phyloP scores from a whole-genome alignment of 1,140 invertebrate genomes.

The Sminthurides bifidus region DNA sequence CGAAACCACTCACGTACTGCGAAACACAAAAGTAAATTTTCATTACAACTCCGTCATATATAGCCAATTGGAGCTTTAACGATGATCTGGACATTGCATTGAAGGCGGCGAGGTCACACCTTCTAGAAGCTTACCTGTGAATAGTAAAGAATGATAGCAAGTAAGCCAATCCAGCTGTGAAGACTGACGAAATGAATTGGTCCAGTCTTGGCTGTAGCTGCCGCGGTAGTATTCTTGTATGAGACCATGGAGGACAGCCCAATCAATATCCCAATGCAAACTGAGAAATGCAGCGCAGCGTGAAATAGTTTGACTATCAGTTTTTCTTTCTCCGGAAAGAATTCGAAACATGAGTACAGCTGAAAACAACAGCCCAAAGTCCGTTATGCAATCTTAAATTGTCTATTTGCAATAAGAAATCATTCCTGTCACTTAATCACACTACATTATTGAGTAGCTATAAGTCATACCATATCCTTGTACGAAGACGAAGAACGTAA shows the following conservation, averaged over 20 bases:
- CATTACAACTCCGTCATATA: neutral
- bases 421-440: too few species aligned
- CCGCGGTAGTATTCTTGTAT: slow-evolving; percentile 3
- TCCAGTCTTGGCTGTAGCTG: slow-evolving; percentile 10
- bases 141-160: slow-evolving; percentile 25
- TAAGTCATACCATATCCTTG: slow-evolving; percentile 30
- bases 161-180: slow-evolving; percentile 30
- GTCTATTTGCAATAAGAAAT: too few species aligned
- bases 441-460: too few species aligned
- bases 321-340: slow-evolving; percentile 26
- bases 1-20: slow-evolving; percentile 26
- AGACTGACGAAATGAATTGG: slow-evolving; percentile 19
- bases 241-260: slow-evolving; percentile 1
- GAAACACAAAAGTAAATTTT: neutral
- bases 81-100: neutral
- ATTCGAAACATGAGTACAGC: slow-evolving; percentile 24
- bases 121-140: slow-evolving; percentile 18
- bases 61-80: neutral
- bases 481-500: slow-evolving; percentile 25
- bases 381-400: neutral
- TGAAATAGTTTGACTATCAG: slow-evolving; percentile 25
- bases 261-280: slow-evolving; percentile 15
- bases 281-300: slow-evolving; percentile 19
- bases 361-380: slow-evolving; percentile 7
- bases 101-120: too few species aligned